Conservation (phyloP, 2,888 invertebrate genomes). For the Glomeris marginata region DNA sequence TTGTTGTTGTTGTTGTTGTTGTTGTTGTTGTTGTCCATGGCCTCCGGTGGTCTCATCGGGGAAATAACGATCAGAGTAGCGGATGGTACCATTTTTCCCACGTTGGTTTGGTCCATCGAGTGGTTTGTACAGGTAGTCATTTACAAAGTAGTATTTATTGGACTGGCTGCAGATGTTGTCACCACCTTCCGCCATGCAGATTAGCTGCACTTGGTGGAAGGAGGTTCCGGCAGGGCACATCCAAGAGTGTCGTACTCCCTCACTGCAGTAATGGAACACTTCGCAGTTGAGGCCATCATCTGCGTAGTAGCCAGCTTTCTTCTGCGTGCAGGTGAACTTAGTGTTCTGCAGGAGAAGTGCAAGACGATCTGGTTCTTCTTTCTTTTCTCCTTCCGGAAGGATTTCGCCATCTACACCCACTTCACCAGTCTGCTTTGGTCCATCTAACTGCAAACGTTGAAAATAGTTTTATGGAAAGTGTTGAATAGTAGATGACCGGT, state of each 20-base stretch:
- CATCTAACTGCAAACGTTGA: no score
- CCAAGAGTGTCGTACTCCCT: conserved; percentile 79
- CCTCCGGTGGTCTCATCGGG: conserved; percentile 19
- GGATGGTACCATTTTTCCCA: conserved; percentile 23
- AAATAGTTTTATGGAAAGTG: no score
- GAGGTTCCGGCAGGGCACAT: conserved; percentile 81
- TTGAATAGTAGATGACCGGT: no score
- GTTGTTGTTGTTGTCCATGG: conserved; percentile 8
- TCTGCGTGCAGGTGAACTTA: conserved; percentile 62
- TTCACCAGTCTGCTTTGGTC: neutral
- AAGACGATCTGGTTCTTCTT: conserved; percentile 72
- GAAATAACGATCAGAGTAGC: conserved; percentile 27
- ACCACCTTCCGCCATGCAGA: conserved; percentile 80
- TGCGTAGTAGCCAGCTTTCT: conserved; percentile 78
- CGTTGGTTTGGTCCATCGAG: conserved; percentile 56
- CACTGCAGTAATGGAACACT: conserved; percentile 87
- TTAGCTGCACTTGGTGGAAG: conserved; percentile 78
- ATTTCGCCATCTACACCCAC: conserved; percentile 26
- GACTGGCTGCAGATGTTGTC: conserved; percentile 82
- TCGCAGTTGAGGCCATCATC: conserved; percentile 77
- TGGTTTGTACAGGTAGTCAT: conserved; percentile 80
- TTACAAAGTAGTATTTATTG: conserved; percentile 77
- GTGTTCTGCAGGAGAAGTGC: conserved; percentile 62
- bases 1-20: conserved; percentile 3
- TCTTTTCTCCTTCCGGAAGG: conserved; percentile 46